Evolutionary conservation across 1,140 invertebrate species (phyloP).

Genomic region (Microplitis mediator): DNA sequence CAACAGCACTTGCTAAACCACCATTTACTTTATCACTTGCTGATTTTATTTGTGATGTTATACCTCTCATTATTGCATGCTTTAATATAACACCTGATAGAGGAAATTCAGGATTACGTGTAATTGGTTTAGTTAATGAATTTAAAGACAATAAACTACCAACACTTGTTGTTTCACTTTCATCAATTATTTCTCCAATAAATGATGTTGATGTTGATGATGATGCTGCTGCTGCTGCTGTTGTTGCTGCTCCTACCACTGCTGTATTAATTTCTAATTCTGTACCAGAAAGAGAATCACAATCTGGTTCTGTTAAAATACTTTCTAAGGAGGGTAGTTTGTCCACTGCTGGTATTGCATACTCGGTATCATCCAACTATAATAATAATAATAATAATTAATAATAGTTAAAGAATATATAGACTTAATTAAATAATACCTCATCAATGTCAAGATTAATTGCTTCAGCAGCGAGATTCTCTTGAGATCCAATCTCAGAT

Average conservation of each 20-base stretch:
- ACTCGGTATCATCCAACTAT: conserved; percentile 81
- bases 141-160: conserved; percentile 57
- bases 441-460: conserved; percentile 72
- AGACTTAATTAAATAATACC: conserved; percentile 51
- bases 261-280: conserved; percentile 61
- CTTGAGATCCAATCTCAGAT: conserved; percentile 71
- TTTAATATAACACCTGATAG: conserved; percentile 76
- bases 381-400: conserved; percentile 31
- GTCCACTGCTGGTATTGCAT: conserved; percentile 79
- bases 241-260: conserved; percentile 13
- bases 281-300: conserved; percentile 66
- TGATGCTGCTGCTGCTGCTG: too few species aligned
- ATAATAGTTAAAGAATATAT: not conserved
- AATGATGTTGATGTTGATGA: too few species aligned
- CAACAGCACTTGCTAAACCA: conserved; percentile 82
- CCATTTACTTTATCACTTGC: conserved; percentile 86
- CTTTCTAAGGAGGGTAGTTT: conserved; percentile 83
- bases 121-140: conserved; percentile 55
- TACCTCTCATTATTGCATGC: conserved; percentile 81
- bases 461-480: conserved; percentile 65
- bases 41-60: conserved; percentile 84
- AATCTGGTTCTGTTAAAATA: conserved; percentile 79
- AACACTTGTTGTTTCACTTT: conserved; percentile 55
- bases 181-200: conserved; percentile 45
- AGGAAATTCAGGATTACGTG: conserved; percentile 53